A percentile compares a stretch with the other conserved stretches of the same genome.
Evolutionary conservation across 2,113 vertebrate species (phyloP).

Genomic region (Chlorocebus sabaeus): DNA sequence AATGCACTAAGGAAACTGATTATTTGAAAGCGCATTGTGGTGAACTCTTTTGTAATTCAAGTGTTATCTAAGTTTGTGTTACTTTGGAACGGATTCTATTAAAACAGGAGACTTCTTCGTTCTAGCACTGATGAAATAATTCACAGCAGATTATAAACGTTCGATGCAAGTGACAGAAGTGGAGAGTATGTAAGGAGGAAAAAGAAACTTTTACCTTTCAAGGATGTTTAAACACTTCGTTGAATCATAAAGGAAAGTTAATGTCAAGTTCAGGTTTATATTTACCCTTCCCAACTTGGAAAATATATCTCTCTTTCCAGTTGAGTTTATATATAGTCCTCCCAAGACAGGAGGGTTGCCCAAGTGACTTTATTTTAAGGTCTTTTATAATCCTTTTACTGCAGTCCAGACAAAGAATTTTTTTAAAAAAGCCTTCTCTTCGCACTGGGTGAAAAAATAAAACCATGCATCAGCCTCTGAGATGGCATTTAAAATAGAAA

Average conservation of each 20-base stretch:
- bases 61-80: background rate
- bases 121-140: background rate
- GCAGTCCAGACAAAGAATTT: background rate
- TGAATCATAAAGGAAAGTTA: background rate
- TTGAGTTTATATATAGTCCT: background rate
- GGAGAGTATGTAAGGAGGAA: background rate
- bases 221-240: slow-evolving; percentile 3
- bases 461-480: background rate
- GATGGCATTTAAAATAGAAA: slow-evolving; percentile 12
- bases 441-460: background rate
- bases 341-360: background rate
- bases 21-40: background rate
- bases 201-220: background rate
- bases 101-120: background rate
- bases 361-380: background rate
- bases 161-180: background rate
- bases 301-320: background rate
- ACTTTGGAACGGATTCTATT: slow-evolving; percentile 31
- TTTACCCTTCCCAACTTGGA: background rate
- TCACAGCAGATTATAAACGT: background rate
- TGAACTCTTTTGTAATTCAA: slow-evolving; percentile 35
- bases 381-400: slow-evolving; percentile 2
- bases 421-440: background rate
- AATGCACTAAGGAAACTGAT: background rate
- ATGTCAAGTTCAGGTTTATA: background rate